Evolutionary conservation across 2,888 invertebrate genomes (phyloP), one percentile per base, ranked within the genome.

Genomic region (Trichogramma evanescens): DNA sequence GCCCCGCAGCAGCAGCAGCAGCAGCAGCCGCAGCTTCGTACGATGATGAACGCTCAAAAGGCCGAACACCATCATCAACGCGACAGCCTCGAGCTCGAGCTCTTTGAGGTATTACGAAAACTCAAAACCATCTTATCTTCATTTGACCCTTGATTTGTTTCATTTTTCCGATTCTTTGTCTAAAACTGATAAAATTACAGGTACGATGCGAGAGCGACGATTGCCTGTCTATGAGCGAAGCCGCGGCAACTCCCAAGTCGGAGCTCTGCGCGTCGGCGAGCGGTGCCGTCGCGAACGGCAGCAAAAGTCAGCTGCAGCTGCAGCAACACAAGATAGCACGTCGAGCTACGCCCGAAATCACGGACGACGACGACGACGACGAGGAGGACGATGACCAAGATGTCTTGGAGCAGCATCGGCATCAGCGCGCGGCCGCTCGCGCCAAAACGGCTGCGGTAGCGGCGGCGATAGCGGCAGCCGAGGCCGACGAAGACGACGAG

Each of bases 31-130:
- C 46, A 13, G 46, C 26, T 43, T 6, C 26, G 43, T 7, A 6
- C 48, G 59, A 59, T 54, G 38, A 63, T 63, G 63, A 63, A 42
- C 55, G 51, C 51, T 39, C 56, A 59, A 54, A 42, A 56, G 45
- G n/a, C 45, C n/a, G 48, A 10, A 6, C 48, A 48, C 6, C 48
- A 48, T 7, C 10, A 48, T 6, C 48, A 6, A 4, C 26, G 26
- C 48, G 26, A 6, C 49, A 74, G 73, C 66, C 72, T 77, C 71
- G 77, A 77, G 73, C 77, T 77, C 73, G 76, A 77, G 69, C 76
- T 77, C 67, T 77, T 77, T 75, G 77, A 77, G 77, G 77, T 77
- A 69, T 26, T 9, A n/a, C 46, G 46, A 46, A 9, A 46, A n/a
- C n/a, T n/a, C n/a, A n/a, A n/a, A n/a, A 1, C 48, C n/a, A 50